Evolutionary conservation across 2,113 vertebrate species (phyloP), one percentile per base, ranked within the genome.

Genomic region (Serinus canaria): DNA sequence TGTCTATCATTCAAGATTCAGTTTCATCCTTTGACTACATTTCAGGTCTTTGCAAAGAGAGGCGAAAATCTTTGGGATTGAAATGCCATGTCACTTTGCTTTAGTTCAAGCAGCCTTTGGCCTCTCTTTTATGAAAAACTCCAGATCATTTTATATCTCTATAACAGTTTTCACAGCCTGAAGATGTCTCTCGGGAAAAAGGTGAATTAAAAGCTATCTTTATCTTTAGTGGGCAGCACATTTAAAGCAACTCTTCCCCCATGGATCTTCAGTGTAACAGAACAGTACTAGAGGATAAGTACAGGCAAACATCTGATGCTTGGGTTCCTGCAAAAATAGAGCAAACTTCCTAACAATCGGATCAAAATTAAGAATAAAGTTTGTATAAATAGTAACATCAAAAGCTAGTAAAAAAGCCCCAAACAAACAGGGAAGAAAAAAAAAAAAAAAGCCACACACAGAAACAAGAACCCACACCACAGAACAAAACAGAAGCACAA

Each of bases 241-340:
- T 75, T 74, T 74, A 80, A 89, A 89, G 86, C 30, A 76, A 67
- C 63, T 52, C 33, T 55, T 70, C 68, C 90, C 76, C 89, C 58
- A 85, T 22, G 12, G 59, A 55, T 46, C 8, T 33, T 39, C 52
- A 87, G 11, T 70, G 24, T 59, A 89, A 77, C 30, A 63, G 21
- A 83, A 21, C 13, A 10, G 33, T 63, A 53, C 30, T 66, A 74
- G 31, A 88, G 33, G 6, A 16, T 46, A 85, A 66, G 30, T 66
- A 47, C 18, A 50, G 27, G 39, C n/a, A 59, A 80, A 89, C 6
- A 37, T 22, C 39, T 74, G 52, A 68, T 37, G 64, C 27, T 20
- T 49, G 67, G 6, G 12, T 88, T 66, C 25, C 39, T 74, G 49
- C 33, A 88, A 88, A 90, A 93, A 47, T 2, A 50, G 25, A 83